phyloP scores from a whole-genome alignment of 2,888 invertebrate species.

The Tridacna gigas region DNA sequence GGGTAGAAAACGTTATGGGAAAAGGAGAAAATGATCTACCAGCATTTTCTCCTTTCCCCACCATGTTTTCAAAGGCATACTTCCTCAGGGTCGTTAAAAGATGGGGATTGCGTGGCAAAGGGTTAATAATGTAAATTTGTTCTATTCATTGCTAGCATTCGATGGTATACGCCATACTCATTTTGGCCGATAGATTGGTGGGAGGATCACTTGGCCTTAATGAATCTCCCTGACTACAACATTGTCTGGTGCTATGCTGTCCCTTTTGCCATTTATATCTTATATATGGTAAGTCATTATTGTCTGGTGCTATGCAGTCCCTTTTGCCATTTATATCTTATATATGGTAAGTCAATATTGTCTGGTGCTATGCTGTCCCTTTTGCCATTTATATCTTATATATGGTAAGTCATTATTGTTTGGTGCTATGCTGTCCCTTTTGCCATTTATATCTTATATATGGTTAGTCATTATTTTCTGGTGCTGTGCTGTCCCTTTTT shows the following conservation, averaged over 20 bases:
- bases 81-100: background rate
- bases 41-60: no score
- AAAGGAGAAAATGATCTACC: no score
- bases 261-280: background rate
- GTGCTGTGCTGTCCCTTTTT: no score
- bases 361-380: no score
- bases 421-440: no score
- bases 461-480: no score
- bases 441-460: background rate
- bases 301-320: no score
- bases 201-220: background rate
- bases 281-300: background rate
- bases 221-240: background rate
- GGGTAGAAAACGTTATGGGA: no score
- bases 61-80: background rate
- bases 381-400: no score
- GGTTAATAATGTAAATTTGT: background rate
- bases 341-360: no score
- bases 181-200: constrained; percentile 6
- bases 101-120: background rate
- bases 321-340: no score
- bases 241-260: background rate
- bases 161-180: background rate
- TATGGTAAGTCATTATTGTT: no score
- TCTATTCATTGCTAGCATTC: background rate